phyloP scores from a whole-genome alignment of 2,888 invertebrate species.

The Brachyopa scutellaris region DNA sequence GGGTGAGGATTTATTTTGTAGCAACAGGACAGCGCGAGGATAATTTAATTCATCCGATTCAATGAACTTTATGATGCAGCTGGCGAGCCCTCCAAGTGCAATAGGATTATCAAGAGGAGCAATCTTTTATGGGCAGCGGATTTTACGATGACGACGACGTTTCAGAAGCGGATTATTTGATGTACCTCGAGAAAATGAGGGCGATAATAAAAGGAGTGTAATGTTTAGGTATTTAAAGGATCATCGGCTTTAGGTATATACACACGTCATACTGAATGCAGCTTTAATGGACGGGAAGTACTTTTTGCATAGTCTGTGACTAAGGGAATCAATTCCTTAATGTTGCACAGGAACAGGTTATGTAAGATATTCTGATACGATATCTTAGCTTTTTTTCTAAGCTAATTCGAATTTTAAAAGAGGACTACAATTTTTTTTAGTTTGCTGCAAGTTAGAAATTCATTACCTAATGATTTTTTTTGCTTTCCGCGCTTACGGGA shows the following conservation, averaged over 20 bases:
- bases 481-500: too few relatives aligned
- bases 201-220: constrained; percentile 14
- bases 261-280: too few relatives aligned
- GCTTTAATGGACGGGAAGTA: too few relatives aligned
- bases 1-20: background rate
- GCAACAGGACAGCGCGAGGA: constrained; percentile 28
- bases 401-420: too few relatives aligned
- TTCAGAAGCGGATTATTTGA: background rate
- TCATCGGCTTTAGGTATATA: background rate
- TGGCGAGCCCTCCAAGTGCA: constrained; percentile 25
- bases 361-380: too few relatives aligned
- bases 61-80: constrained; percentile 36
- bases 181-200: background rate
- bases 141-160: background rate
- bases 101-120: constrained; percentile 27
- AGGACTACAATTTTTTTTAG: too few relatives aligned
- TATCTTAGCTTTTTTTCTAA: too few relatives aligned
- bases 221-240: constrained; percentile 9
- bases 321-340: too few relatives aligned
- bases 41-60: constrained; percentile 49
- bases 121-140: background rate
- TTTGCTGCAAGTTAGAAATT: too few relatives aligned
- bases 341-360: too few relatives aligned
- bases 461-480: too few relatives aligned
- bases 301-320: too few relatives aligned